phyloP scores from a whole-genome alignment of 2,797 vertebrate species.

The Huso huso region DNA sequence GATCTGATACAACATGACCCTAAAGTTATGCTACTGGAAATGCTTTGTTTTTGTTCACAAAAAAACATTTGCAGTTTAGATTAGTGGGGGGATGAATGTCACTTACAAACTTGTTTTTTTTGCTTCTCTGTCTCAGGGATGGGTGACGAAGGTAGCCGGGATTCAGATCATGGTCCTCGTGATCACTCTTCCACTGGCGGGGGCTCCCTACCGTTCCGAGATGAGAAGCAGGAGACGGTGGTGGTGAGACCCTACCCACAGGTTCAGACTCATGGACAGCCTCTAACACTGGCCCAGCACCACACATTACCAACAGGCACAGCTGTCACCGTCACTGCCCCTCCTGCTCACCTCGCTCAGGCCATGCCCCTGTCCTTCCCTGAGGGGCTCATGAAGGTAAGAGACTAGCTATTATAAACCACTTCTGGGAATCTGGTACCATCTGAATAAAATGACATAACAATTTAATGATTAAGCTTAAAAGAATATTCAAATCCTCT shows the following conservation, averaged over 20 bases:
- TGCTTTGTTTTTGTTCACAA: neutral
- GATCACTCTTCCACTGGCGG: slow-evolving; percentile 62
- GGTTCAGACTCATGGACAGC: slow-evolving; percentile 65
- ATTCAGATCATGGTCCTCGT: slow-evolving; percentile 68
- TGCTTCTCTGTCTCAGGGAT: slow-evolving; percentile 28
- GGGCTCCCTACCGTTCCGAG: slow-evolving; percentile 67
- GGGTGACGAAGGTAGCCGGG: slow-evolving; percentile 67
- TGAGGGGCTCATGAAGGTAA: slow-evolving; percentile 91
- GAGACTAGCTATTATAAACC: neutral
- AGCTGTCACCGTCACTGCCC: slow-evolving; percentile 73
- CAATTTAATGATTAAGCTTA: too few species aligned
- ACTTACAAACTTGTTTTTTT: accelerated
- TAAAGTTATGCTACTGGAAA: neutral
- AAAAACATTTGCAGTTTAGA: neutral
- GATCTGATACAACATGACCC: neutral
- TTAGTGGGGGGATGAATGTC: neutral
- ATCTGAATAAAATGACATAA: too few species aligned
- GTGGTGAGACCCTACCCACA: slow-evolving; percentile 93
- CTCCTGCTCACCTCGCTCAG: slow-evolving; percentile 76
- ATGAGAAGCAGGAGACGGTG: slow-evolving; percentile 94
- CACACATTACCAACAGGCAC: slow-evolving; percentile 75
- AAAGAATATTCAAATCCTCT: too few species aligned
- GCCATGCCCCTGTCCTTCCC: slow-evolving; percentile 78
- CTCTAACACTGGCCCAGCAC: slow-evolving; percentile 65
- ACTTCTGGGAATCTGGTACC: too few species aligned